Percentiles rank a stretch among this genome's conserved stretches.
These are phyloP conservation scores for Glossosoma conforme DNA, from an alignment of 1,140 invertebrate species.

Conservation along the genomic window DNA sequence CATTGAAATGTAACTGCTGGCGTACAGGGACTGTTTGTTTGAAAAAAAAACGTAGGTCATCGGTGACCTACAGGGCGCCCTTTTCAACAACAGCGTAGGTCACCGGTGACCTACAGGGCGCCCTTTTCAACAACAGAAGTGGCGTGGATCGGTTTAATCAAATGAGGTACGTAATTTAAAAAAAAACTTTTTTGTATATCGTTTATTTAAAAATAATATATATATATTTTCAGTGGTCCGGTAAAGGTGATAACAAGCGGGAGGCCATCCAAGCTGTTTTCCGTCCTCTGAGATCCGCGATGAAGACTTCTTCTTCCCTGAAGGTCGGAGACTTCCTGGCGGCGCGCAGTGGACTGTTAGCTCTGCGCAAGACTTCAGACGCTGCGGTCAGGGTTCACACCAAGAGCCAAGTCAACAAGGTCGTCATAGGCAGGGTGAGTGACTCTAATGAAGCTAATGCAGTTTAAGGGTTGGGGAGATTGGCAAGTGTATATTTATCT, in stretches of 20 bases:
- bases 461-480: background rate
- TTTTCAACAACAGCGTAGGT: too few species aligned
- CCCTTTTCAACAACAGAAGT: too few species aligned
- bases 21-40: too few species aligned
- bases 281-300: constrained; percentile 57
- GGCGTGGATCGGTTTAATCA: too few species aligned
- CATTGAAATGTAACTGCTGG: too few species aligned
- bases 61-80: too few species aligned
- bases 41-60: too few species aligned
- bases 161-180: too few species aligned
- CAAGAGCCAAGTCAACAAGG: constrained; percentile 74
- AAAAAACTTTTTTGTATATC: background rate
- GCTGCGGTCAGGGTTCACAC: constrained; percentile 75
- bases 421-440: constrained; percentile 72
- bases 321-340: constrained; percentile 71
- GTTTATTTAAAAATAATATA: constrained; percentile 1
- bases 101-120: too few species aligned
- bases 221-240: constrained; percentile 71
- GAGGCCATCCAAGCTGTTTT: constrained; percentile 69
- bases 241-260: constrained; percentile 67
- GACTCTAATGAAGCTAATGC: background rate
- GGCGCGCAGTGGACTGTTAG: constrained; percentile 73
- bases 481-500: too few species aligned
- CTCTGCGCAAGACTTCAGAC: constrained; percentile 84
- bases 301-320: constrained; percentile 60